Evolutionary conservation across 2,797 vertebrate genomes (phyloP).

Genomic region (Todus mexicanus): DNA sequence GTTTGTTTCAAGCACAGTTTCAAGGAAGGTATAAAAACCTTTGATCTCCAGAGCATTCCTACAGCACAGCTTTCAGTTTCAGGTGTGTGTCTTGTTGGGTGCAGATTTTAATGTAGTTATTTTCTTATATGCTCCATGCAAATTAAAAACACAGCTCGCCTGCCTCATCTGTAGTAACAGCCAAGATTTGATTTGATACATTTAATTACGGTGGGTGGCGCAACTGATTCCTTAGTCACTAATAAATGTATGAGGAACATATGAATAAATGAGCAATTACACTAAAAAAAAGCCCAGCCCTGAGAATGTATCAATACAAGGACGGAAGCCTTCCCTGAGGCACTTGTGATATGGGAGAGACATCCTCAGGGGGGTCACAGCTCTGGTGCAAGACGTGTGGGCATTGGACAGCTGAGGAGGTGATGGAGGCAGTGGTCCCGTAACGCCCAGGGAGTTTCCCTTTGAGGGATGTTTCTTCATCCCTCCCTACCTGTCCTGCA

Average conservation of each 20-base stretch:
- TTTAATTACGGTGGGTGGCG: neutral
- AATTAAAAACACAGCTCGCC: neutral
- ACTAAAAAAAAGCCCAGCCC: neutral
- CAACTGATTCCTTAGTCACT: neutral
- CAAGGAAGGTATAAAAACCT: conserved; percentile 36
- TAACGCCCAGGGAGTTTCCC: neutral
- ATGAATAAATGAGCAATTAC: neutral
- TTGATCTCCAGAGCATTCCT: conserved; percentile 22
- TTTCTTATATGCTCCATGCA: neutral
- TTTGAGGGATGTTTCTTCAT: neutral
- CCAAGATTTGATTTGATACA: neutral
- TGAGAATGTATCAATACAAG: neutral
- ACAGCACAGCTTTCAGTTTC: neutral
- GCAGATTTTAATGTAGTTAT: neutral
- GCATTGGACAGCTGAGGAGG: neutral
- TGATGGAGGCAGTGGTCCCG: neutral
- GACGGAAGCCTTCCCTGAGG: neutral
- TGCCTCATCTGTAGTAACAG: neutral
- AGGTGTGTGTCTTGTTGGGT: neutral
- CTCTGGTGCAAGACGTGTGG: neutral
- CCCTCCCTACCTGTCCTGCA: neutral
- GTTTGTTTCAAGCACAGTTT: conserved; percentile 40
- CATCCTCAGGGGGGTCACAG: neutral
- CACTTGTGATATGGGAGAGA: fast-evolving
- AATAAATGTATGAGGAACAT: neutral